Percentiles rank a stretch among this genome's conserved stretches.
phyloP scores from a whole-genome alignment of 2,797 vertebrate species.

The Erithacus rubecula region DNA sequence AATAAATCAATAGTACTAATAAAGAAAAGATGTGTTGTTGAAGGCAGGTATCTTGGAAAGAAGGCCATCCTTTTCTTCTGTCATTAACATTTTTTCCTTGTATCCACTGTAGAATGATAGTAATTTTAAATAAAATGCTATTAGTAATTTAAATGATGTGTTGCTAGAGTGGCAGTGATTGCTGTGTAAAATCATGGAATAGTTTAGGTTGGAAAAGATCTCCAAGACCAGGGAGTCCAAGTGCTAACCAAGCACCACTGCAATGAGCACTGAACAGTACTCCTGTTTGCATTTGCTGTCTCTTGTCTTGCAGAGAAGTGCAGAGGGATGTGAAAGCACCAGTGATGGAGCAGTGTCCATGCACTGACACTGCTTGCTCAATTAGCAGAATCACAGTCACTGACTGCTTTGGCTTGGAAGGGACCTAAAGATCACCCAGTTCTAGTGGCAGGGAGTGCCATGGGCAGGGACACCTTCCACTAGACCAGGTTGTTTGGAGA shows the following conservation, averaged over 20 bases:
- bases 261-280: not conserved
- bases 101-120: not conserved
- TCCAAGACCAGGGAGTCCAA: not conserved
- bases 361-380: accelerated
- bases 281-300: not conserved
- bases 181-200: not conserved
- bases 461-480: not conserved
- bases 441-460: not conserved
- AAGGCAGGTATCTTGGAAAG: not conserved
- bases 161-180: not conserved
- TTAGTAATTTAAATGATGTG: not conserved
- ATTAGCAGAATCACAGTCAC: not conserved
- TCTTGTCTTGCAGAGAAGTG: not conserved
- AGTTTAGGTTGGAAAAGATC: not conserved
- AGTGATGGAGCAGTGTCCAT: accelerated
- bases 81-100: not conserved
- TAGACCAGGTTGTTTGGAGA: not conserved
- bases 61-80: not conserved
- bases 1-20: not conserved
- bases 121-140: not conserved
- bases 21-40: not conserved
- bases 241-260: not conserved
- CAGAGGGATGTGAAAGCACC: not conserved
- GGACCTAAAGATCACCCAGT: not conserved
- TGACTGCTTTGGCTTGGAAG: not conserved